Conservation (phyloP, 2,113 vertebrate species). For the crab-eating macaque (Macaca fascicularis) region T2T-MFA8v1.1 NC_088388.1:112007001-112007500, state of each 20-base stretch:
- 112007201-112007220: constrained; percentile 4
- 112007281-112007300: neutral
- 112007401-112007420: neutral
- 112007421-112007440: neutral
- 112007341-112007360: neutral
- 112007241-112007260: neutral
- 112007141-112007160: neutral
- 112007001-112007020: neutral
- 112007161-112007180: neutral
- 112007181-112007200: neutral
- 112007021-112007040: neutral
- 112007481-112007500: neutral
- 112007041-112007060: neutral
- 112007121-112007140: neutral
- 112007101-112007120: neutral
- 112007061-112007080: neutral
- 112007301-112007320: neutral
- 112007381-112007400: neutral
- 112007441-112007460: neutral
- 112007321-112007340: neutral
- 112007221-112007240: neutral
- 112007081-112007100: constrained; percentile 54
- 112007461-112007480: neutral
- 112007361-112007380: neutral
- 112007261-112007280: neutral